Conservation (phyloP, 2,113 vertebrate species). For the Murina feae region DNA sequence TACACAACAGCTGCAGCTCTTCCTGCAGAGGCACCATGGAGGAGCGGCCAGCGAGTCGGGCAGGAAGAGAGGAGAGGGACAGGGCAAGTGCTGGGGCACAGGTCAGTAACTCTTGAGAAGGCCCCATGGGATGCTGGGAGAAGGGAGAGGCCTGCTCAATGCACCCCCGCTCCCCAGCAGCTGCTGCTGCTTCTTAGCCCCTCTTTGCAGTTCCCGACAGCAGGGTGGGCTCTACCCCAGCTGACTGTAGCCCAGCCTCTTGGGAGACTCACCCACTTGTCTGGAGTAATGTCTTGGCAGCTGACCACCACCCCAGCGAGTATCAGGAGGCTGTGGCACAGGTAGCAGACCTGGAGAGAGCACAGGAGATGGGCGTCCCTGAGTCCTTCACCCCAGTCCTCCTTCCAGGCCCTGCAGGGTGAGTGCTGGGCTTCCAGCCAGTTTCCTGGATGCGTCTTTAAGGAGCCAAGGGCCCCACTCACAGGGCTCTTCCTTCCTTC, state of each 20-base stretch:
- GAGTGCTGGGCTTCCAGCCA: rapidly evolving
- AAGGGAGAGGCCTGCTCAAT: not conserved
- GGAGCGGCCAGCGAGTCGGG: not conserved
- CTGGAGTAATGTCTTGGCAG: constrained; percentile 45
- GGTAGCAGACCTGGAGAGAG: constrained; percentile 59
- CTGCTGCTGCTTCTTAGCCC: not conserved
- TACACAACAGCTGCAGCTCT: constrained; percentile 51
- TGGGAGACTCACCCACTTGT: constrained; percentile 61
- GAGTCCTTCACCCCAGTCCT: not conserved
- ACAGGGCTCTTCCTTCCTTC: not conserved
- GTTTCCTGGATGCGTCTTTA: not conserved
- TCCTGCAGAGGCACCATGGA: constrained; percentile 14
- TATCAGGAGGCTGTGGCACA: constrained; percentile 71
- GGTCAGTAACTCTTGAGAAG: not conserved
- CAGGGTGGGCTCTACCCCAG: not conserved
- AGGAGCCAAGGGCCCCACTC: not conserved
- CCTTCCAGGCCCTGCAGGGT: not conserved
- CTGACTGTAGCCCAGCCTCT: not conserved
- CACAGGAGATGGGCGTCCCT: not conserved
- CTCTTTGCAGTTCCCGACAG: not conserved
- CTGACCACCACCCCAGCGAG: constrained; percentile 66
- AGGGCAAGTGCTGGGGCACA: not conserved
- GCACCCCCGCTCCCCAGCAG: rapidly evolving
- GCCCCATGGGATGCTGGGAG: rapidly evolving
- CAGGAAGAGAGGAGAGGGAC: not conserved